A percentile compares a stretch with the other conserved stretches of the same genome.
Conservation (phyloP, 1,140 invertebrate species). For the Nilaparvata lugens region DNA sequence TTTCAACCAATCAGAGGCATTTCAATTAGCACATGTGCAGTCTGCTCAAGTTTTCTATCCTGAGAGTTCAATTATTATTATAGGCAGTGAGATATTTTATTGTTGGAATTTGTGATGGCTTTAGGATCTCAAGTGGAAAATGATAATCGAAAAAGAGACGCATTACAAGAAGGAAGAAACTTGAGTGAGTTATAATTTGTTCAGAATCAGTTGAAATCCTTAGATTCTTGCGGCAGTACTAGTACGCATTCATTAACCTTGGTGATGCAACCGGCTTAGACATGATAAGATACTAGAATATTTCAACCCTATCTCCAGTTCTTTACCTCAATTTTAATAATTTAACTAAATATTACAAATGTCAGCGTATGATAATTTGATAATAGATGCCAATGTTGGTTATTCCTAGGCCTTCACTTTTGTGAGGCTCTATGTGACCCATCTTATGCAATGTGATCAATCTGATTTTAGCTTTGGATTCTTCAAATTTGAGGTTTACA, state of each 20-base stretch:
- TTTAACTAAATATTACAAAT: too few species aligned
- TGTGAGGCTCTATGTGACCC: too few species aligned
- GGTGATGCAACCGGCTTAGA: conserved; percentile 2
- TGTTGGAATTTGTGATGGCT: neutral
- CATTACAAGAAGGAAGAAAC: neutral
- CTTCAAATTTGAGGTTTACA: too few species aligned
- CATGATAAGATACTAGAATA: neutral
- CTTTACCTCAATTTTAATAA: too few species aligned
- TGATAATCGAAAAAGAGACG: neutral
- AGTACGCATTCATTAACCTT: neutral
- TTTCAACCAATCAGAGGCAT: neutral
- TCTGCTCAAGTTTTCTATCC: neutral
- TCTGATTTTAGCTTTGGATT: too few species aligned
- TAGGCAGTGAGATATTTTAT: neutral
- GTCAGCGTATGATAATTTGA: too few species aligned
- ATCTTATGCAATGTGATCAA: too few species aligned
- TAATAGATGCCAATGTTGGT: too few species aligned
- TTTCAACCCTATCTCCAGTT: too few species aligned
- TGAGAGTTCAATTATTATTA: neutral
- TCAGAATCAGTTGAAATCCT: neutral
- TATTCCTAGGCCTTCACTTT: too few species aligned
- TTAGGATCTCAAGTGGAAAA: neutral
- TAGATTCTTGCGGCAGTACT: neutral
- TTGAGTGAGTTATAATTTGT: neutral
- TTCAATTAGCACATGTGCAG: conserved; percentile 1